Evolutionary conservation across 2,888 invertebrate genomes (phyloP), one percentile per base, ranked within the genome.

Genomic region (Herminia tarsipennalis): DNA sequence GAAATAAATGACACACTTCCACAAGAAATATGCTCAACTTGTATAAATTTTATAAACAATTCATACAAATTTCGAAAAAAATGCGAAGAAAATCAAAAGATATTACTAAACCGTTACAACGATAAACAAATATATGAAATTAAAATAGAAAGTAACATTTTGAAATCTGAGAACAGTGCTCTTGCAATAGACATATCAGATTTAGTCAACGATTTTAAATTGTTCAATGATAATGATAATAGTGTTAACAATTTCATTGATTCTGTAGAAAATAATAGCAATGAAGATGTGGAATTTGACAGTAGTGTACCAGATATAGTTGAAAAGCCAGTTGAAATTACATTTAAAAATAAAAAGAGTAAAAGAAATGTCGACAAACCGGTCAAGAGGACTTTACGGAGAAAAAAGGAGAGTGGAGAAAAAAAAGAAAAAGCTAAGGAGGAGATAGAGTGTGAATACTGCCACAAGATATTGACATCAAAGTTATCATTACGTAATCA

Each of bases 391-490:
- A 56, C 38, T 18, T 55, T 62, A 28, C 59, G 56, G 25, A 65
- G 45, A 32, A 69, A 60, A 45, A 68, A 60, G 32, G 68, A 49
- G 29, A 63, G 16, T 2, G 68, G 48, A 14, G 61, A 67, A 16
- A 67, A 69, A 34, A 64, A 53, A 29, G 70, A 65, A n/a, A 66
- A 58, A 28, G 66, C 50, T 0, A 80, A 73, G 50, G 83, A 85
- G 21, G 76, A 79, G 53, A 80, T 88, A 6, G 81, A 88, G 44
- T 90, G 89, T 66, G 87, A 88, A 66, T 76, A 82, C 45, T 90
- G 89, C 37, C 83, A 88, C 52, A 90, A 90, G 38, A 73, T 86
- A 18, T 59, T 89, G 20, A 85, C 88, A 0, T 89, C 88, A 0
- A 86, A 83, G 42, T 44, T 86, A 29, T 89, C 89, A 0, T 48